Evolutionary conservation across 1,140 invertebrate genomes (phyloP).

Genomic region (Hormaphis cornu): DNA sequence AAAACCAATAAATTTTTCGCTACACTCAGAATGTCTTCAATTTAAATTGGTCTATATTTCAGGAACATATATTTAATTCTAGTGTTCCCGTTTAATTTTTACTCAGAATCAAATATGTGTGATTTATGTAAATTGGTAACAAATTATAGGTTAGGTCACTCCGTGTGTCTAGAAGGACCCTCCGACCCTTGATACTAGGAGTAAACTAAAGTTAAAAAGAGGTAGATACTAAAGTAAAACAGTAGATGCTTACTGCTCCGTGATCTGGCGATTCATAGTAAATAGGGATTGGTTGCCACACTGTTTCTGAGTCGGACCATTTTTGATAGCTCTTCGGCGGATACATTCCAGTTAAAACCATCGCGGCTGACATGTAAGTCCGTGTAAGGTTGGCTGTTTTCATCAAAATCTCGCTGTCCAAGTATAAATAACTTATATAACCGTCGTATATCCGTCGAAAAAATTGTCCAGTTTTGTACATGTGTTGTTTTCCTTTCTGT

Average conservation of each 20-base stretch:
- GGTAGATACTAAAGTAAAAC: no score
- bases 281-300: constrained; percentile 32
- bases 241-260: background rate
- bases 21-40: no score
- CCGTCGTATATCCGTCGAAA: constrained; percentile 26
- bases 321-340: constrained; percentile 24
- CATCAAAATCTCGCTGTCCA: background rate
- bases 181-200: no score
- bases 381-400: constrained; percentile 1
- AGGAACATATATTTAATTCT: no score
- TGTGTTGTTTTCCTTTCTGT: constrained; percentile 30
- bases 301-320: background rate
- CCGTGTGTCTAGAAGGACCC: no score
- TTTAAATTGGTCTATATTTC: no score
- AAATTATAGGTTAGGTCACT: no score
- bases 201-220: background rate
- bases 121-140: no score
- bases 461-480: constrained; percentile 26
- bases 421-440: constrained; percentile 18
- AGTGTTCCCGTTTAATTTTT: no score
- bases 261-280: constrained; percentile 25
- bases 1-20: no score
- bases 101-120: no score
- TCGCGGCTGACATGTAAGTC: constrained; percentile 13
- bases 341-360: constrained; percentile 32